Percentiles rank a stretch among this genome's conserved stretches.
These are phyloP conservation scores for Pseudoips prasinana DNA, from an alignment of 2,888 invertebrate genomes.

Conservation along the genomic window DNA sequence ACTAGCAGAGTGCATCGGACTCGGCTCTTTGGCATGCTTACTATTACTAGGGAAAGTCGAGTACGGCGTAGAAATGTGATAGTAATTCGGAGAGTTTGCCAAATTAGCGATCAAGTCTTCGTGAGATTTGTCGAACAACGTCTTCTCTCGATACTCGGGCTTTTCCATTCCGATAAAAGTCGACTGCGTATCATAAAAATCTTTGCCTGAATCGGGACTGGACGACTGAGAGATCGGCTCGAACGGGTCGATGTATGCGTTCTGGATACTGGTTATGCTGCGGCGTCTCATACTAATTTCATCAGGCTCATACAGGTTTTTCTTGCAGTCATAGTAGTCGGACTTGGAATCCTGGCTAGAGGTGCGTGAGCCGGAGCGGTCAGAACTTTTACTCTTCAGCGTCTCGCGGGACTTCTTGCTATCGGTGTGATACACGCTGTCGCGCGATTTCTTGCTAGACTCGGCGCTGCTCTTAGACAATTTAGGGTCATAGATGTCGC, in stretches of 20 bases:
- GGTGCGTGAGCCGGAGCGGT: conserved; percentile 83
- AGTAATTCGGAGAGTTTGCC: conserved; percentile 68
- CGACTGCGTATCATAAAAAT: conserved; percentile 81
- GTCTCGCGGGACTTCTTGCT: conserved; percentile 85
- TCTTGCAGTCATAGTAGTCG: conserved; percentile 86
- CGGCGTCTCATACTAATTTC: conserved; percentile 56
- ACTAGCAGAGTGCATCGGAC: conserved; percentile 85
- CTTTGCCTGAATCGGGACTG: conserved; percentile 85
- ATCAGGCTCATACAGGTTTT: conserved; percentile 67
- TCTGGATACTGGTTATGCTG: conserved; percentile 61
- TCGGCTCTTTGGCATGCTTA: conserved; percentile 74
- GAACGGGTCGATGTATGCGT: conserved; percentile 67
- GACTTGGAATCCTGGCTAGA: conserved; percentile 88
- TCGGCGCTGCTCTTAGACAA: conserved; percentile 84
- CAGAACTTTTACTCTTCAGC: conserved; percentile 83
- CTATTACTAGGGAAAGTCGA: conserved; percentile 84
- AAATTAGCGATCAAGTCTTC: conserved; percentile 82
- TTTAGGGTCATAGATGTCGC: conserved; percentile 86
- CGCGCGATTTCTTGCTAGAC: conserved; percentile 84
- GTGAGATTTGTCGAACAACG: conserved; percentile 79
- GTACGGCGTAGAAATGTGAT: conserved; percentile 83
- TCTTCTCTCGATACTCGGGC: conserved; percentile 77
- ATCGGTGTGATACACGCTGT: conserved; percentile 84
- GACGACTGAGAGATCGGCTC: conserved; percentile 82
- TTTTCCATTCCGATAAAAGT: conserved; percentile 71